Base-by-base conservation (phyloP, 2,113 vertebrate species). In the Stegastes partitus region DNA sequence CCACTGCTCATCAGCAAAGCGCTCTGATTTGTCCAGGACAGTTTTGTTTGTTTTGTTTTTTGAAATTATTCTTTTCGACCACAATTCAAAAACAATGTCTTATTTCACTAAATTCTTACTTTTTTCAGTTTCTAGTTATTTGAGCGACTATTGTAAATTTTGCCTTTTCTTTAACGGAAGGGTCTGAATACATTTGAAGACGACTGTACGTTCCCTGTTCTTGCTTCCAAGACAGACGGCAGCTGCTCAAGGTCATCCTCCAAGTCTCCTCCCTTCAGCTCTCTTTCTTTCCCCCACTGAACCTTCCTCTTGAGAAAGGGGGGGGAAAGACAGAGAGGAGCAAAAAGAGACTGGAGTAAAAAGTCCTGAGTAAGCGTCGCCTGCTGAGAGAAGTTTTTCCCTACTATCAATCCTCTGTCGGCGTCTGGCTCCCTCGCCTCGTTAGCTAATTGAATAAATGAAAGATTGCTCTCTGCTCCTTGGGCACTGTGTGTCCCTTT, bases 371-470 rank as follows among this genome's bases (percentile, higher is more conserved):
- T 93, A 92, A 93, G 92, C 86, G 59, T 50, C 55, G 85, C 93
- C 91, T 91, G 88, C 91, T 92, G 91, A 84, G 91, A 86, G 76
- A 91, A 89, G 82, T 88, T 92, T 88, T 86, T 83, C 85, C 50
- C 83, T 83, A 12, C 82, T 91, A 94, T 94, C 92, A 91, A 92
- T 93, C 92, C 89, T 91, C 74, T 25, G 67, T 83, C 62, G 63
- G 77, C 59, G 82, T 81, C 89, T 90, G 92, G 89, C 89, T 90
- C 85, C 86, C 81, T 92, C 85, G 85, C 87, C 91, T 94, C 85
- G 89, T 93, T 94, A 94, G 91, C 90, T 94, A 94, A 95, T 92
- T 94, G 91, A 94, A 96, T 95, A 96, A 95, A 96, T 96, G 95
- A 96, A 90, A 85, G 87, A 95, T 95, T 94, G 94, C 94, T 93